Evolutionary conservation across 92 coral and sea anemone genomes (phyloP).

Genomic region (Hydrozoanthus gracilis): DNA sequence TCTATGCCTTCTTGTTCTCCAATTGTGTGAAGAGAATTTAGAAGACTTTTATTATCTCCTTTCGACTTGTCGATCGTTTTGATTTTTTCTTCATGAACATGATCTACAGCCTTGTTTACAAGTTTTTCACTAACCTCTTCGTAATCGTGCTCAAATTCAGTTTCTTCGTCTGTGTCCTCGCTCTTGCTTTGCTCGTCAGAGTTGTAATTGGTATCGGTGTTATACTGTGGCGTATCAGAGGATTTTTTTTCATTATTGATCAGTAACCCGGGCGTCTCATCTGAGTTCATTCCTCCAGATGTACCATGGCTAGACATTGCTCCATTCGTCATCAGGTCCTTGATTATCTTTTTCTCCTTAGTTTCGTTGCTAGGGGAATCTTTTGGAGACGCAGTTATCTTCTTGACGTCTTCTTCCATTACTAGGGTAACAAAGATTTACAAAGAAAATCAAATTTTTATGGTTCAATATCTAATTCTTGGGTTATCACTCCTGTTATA

Average conservation of each 20-base stretch:
- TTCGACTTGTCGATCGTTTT: background rate
- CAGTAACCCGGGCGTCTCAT: background rate
- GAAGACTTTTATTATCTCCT: background rate
- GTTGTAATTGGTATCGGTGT: background rate
- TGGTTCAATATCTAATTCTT: too few relatives aligned
- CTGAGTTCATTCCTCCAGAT: background rate
- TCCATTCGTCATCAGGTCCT: background rate
- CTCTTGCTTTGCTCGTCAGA: background rate
- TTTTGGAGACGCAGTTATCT: background rate
- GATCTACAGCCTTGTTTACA: background rate
- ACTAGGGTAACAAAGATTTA: background rate
- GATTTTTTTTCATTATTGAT: background rate
- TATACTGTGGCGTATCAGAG: background rate
- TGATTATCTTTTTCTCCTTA: background rate
- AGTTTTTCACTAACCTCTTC: background rate
- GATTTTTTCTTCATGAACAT: slow-evolving; percentile 19
- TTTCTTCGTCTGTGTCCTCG: background rate
- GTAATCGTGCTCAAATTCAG: slow-evolving; percentile 14
- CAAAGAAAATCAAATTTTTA: too few relatives aligned
- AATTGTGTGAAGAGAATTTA: background rate
- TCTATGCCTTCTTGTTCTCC: background rate
- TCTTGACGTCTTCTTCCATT: background rate
- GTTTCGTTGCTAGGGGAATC: background rate
- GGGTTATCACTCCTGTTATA: too few relatives aligned
- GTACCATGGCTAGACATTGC: background rate